phyloP scores from a whole-genome alignment of 1,140 invertebrate species.

The Thalassaphorura encarpata region DNA sequence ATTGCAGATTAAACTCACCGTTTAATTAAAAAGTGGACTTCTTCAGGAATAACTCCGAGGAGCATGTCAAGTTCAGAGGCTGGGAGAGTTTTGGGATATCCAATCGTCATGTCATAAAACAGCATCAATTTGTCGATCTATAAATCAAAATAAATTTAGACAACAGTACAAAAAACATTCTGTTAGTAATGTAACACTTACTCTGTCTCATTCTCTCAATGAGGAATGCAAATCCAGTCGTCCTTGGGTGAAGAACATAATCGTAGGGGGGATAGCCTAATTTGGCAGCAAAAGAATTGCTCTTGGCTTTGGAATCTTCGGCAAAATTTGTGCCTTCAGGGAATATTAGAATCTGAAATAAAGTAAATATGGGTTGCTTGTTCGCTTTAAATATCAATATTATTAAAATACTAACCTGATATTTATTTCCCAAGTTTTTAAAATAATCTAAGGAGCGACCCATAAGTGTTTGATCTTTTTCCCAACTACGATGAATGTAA shows the following conservation, averaged over 20 bases:
- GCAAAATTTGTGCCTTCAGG: slow-evolving; percentile 83
- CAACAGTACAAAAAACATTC: background rate
- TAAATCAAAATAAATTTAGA: slow-evolving; percentile 3
- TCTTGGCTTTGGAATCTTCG: slow-evolving; percentile 54
- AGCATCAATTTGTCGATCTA: slow-evolving; percentile 51
- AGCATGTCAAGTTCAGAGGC: slow-evolving; percentile 38
- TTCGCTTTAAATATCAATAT: background rate
- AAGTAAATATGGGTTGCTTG: background rate
- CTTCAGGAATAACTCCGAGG: slow-evolving; percentile 54
- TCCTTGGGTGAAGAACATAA: slow-evolving; percentile 68
- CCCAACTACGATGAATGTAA: slow-evolving; percentile 69
- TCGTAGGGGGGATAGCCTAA: slow-evolving; percentile 49
- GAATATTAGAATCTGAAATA: slow-evolving; percentile 59
- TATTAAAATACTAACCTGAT: slow-evolving; percentile 17
- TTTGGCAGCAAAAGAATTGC: slow-evolving; percentile 59
- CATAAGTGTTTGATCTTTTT: slow-evolving; percentile 57
- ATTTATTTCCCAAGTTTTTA: slow-evolving; percentile 47
- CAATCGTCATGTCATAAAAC: slow-evolving; percentile 71
- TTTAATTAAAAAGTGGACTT: slow-evolving; percentile 63
- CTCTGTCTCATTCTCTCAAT: slow-evolving; percentile 53
- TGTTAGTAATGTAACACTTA: slow-evolving; percentile 37
- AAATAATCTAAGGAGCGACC: slow-evolving; percentile 62
- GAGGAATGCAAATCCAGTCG: slow-evolving; percentile 69
- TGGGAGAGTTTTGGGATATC: slow-evolving; percentile 51
- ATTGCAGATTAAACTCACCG: slow-evolving; percentile 41